phyloP scores from a whole-genome alignment of 92 coral and sea anemone genomes.

The Meandrina meandrites region DNA sequence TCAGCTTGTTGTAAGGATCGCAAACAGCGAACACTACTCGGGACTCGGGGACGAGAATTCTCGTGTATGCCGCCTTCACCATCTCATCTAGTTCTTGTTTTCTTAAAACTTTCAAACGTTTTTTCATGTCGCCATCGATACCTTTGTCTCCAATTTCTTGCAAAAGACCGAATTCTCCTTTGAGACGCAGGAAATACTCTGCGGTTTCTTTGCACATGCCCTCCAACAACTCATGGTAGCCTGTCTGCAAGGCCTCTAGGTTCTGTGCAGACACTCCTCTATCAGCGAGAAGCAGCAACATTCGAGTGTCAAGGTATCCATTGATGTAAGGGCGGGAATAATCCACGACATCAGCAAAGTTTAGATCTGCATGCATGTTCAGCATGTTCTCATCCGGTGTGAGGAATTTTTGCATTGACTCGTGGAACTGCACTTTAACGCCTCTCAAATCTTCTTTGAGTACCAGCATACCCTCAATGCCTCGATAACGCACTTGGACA shows the following conservation, averaged over 20 bases:
- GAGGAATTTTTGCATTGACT: constrained; percentile 8
- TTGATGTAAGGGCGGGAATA: constrained; percentile 63
- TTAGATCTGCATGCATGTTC: background rate
- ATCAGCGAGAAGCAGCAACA: constrained; percentile 62
- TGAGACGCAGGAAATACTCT: constrained; percentile 52
- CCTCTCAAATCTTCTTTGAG: constrained; percentile 24
- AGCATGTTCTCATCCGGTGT: constrained; percentile 7
- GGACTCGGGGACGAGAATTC: constrained; percentile 22
- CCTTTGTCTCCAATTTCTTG: constrained; percentile 37
- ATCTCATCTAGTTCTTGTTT: constrained; percentile 44
- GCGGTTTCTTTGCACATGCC: constrained; percentile 58
- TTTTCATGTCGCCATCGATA: background rate
- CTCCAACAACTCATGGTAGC: constrained; percentile 48
- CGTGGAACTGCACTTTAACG: constrained; percentile 13
- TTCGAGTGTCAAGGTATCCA: constrained; percentile 62
- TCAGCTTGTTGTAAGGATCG: constrained; percentile 73
- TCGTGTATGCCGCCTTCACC: constrained; percentile 5
- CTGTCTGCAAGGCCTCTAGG: constrained; percentile 35
- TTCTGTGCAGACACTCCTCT: constrained; percentile 48
- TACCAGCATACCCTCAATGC: constrained; percentile 58
- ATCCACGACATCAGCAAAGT: constrained; percentile 49
- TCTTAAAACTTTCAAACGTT: constrained; percentile 11
- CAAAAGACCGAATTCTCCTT: constrained; percentile 48
- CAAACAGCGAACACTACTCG: constrained; percentile 71
- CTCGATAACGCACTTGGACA: constrained; percentile 66